Percentiles rank a stretch among this genome's conserved stretches.
These are phyloP conservation scores for Ardeotis arabs DNA, from an alignment of 2,113 vertebrate species.

Conservation along the genomic window DNA sequence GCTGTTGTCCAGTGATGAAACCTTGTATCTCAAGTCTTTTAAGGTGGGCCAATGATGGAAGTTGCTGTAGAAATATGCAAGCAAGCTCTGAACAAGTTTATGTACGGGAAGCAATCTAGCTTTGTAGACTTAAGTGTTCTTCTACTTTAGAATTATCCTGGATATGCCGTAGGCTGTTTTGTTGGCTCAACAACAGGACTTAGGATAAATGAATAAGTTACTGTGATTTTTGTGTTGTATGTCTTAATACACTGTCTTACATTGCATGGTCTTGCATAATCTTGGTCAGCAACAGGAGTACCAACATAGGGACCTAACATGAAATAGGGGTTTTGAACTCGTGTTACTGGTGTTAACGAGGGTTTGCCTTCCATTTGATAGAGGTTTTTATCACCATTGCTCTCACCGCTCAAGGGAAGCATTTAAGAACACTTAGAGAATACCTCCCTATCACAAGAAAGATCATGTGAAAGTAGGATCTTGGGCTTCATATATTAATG, in stretches of 20 bases:
- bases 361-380: not conserved
- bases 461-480: not conserved
- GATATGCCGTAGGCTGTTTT: not conserved
- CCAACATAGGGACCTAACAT: not conserved
- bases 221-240: constrained; percentile 2
- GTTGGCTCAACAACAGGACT: not conserved
- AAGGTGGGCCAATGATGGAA: not conserved
- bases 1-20: not conserved
- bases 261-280: not conserved
- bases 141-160: not conserved
- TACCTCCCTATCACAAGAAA: not conserved
- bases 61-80: not conserved
- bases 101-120: not conserved
- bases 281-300: not conserved
- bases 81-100: not conserved
- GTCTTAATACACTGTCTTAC: not conserved
- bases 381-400: not conserved
- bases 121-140: not conserved
- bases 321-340: not conserved
- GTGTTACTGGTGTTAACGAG: not conserved
- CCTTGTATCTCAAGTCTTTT: not conserved
- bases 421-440: not conserved
- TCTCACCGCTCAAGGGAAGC: not conserved
- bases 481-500: not conserved
- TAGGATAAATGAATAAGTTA: not conserved